These are phyloP conservation scores for Synodontis membranacea DNA, from an alignment of 2,113 vertebrate species.

Conservation along the genomic window DNA sequence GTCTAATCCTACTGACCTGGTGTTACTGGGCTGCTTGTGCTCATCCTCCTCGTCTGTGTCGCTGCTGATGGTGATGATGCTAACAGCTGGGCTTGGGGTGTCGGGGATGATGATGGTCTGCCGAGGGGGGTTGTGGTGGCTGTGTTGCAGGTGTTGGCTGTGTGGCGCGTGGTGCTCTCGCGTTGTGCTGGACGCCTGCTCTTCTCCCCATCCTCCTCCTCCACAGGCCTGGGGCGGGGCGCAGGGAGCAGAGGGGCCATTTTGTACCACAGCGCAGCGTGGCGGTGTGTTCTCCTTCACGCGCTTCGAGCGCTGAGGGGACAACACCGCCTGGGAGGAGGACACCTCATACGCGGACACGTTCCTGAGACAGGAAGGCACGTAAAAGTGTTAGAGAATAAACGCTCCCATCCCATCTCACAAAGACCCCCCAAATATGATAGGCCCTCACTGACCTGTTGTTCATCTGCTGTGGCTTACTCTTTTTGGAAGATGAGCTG, in stretches of 20 bases:
- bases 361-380: slow-evolving; percentile 74
- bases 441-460: slow-evolving; percentile 73
- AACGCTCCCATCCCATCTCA: background rate
- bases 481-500: slow-evolving; percentile 87
- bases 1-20: slow-evolving; percentile 75
- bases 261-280: slow-evolving; percentile 87
- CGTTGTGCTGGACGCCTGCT: slow-evolving; percentile 80
- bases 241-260: slow-evolving; percentile 75
- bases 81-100: slow-evolving; percentile 95
- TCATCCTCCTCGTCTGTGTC: slow-evolving; percentile 98
- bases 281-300: slow-evolving; percentile 98
- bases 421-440: background rate
- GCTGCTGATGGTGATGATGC: slow-evolving; percentile 99
- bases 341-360: slow-evolving; percentile 89
- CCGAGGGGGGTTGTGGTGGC: slow-evolving; percentile 81
- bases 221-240: slow-evolving; percentile 76
- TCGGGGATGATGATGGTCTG: slow-evolving; percentile 97
- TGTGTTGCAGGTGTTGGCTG: slow-evolving; percentile 80
- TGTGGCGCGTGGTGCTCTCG: slow-evolving; percentile 81
- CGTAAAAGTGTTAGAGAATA: background rate
- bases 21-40: slow-evolving; percentile 82
- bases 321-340: slow-evolving; percentile 86
- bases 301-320: slow-evolving; percentile 93
- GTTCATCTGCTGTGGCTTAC: slow-evolving; percentile 89
- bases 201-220: slow-evolving; percentile 75